Evolutionary conservation across 1,140 invertebrate genomes (phyloP), one percentile per base, ranked within the genome.

Genomic region (Belonocnema kinseyi): DNA sequence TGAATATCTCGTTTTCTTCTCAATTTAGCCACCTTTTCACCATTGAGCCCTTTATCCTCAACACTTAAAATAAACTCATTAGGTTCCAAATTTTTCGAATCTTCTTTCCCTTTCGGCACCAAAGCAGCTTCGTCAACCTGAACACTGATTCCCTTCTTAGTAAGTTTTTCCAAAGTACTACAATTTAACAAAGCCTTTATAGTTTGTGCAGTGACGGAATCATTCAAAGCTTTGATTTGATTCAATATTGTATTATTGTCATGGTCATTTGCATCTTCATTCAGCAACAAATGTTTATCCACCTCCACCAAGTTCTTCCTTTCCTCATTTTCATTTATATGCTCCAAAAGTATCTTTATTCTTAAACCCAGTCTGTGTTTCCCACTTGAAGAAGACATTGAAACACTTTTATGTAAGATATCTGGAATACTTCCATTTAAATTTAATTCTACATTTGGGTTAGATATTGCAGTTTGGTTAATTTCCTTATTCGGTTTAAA

Each of bases 151-250:
- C 16, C 52, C 21, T 50, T 3, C 1, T n/a, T 10, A n/a, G 56
- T 50, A 4, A 46, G 40, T 0, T 46, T 46, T 46, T 46, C 40
- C 40, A 46, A 46, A 46, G 40, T 46, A 46, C 40, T 46, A 52
- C 82, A 85, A 61, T 87, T 86, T 3, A 86, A 66, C 26, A 87
- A 72, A 8, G 81, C 74, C 13, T 70, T 77, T 2, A 87, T 46
- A 8, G 77, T 73, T 46, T 83, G 66, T 1, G 75, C 40, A 12
- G 79, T 81, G 16, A 80, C 74, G 16, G 80, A 76, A 14, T 85
- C 61, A 26, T 87, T 85, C 33, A 86, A 72, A 0, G 76, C 71
- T 52, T 81, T 80, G 8, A 87, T 17, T 51, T 80, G 80, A 19
- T 77, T 40, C 0, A 85, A 2, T 11, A 85, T 54, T 21, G 75